Evolutionary conservation across 2,888 invertebrate genomes (phyloP), one percentile per base, ranked within the genome.

Genomic region (Catocala sponsa): DNA sequence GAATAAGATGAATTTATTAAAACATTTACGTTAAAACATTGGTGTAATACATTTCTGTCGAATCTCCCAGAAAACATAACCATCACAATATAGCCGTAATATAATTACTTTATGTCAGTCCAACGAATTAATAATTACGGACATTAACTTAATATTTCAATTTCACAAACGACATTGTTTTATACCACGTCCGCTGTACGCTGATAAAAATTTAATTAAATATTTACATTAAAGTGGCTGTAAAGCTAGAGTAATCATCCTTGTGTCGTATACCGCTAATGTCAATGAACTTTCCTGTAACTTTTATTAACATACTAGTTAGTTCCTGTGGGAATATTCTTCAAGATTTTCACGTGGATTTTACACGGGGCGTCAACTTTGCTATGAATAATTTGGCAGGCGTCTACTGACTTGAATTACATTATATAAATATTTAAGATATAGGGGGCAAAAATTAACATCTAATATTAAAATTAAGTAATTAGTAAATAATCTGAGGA

Each of bases 171-270:
- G 32, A 43, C 15, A 46, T 55, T 65, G 53, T 59, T 60, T 49
- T 6, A 53, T 47, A n/a, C 25, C n/a, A 10, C 13, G 13, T 33
- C 41, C 25, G 57, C 46, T 44, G 49, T 38, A 6, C 42, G 49
- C 48, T 55, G 60, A 63, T 74, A 63, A 68, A 74, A 69, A 65
- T 2, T 42, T 66, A 70, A 61, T 67, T 61, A 70, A 68, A 72
- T 54, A 56, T 52, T 47, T 60, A 61, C 56, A 43, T 41, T 61
- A 59, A 43, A 63, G 51, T 57, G 61, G 12, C 12, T 41, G 50
- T 72, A 47, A 67, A 67, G 43, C 43, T 38, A 9, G 10, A 9
- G 55, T 59, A 53, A 66, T 63, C 43, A 46, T 52, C 46, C 9
- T 6, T 46, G 13, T 11, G 6, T 35, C 25, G 25, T 35, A 51